Percentiles rank a stretch among this genome's conserved stretches.
Conservation (phyloP, 1,140 invertebrate genomes). For the Frieseomelitta varia region DNA sequence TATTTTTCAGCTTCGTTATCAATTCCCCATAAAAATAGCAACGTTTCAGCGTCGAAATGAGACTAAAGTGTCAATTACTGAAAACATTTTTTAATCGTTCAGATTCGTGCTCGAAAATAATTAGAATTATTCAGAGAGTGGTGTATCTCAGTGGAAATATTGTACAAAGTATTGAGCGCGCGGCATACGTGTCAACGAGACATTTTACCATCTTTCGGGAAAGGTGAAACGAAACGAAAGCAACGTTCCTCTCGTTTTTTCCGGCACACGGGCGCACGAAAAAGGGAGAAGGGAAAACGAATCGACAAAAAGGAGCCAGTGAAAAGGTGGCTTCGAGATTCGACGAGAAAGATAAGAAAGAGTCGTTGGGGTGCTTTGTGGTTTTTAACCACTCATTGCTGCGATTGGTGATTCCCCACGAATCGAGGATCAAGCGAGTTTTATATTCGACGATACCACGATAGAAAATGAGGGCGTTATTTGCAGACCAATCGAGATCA, state of each 20-base stretch:
- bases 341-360: conserved; percentile 43
- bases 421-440: conserved; percentile 43
- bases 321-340: conserved; percentile 52
- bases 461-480: conserved; percentile 36
- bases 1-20: too few relatives aligned
- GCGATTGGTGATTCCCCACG: conserved; percentile 20
- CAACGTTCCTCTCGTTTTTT: not conserved
- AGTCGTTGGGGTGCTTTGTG: conserved; percentile 60
- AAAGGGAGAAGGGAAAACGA: conserved; percentile 22
- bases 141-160: not conserved
- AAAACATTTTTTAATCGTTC: not conserved
- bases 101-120: not conserved
- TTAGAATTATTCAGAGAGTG: not conserved
- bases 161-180: conserved; percentile 10
- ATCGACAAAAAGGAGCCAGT: conserved; percentile 46
- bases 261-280: not conserved
- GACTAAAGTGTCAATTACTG: not conserved
- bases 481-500: conserved; percentile 38
- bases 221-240: too few relatives aligned
- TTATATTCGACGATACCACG: not conserved
- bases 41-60: not conserved
- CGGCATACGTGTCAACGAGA: not conserved
- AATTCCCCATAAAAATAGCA: too few relatives aligned
- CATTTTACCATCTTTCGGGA: not conserved
- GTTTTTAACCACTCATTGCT: conserved; percentile 63